Evolutionary conservation across 2,888 invertebrate genomes (phyloP).

Genomic region (Acleris holmiana): DNA sequence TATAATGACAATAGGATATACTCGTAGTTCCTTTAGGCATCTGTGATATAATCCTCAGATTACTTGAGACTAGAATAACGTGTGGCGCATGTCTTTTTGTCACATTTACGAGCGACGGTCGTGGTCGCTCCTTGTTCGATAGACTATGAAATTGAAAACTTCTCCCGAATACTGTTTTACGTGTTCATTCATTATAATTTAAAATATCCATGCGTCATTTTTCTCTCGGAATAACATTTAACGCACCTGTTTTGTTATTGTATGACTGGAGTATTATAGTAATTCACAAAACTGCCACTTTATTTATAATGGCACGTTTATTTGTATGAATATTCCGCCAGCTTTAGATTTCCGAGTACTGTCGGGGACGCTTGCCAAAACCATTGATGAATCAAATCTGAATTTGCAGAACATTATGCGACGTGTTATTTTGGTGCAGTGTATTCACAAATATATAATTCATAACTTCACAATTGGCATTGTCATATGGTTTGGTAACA

Average conservation of each 20-base stretch:
- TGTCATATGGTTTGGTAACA: too few relatives aligned
- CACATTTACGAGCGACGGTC: too few relatives aligned
- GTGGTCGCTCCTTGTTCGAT: too few relatives aligned
- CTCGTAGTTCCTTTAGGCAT: too few relatives aligned
- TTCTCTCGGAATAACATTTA: constrained; percentile 21
- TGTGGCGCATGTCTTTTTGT: too few relatives aligned
- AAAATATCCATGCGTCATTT: constrained; percentile 21
- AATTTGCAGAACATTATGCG: constrained; percentile 14
- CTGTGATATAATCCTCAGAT: too few relatives aligned
- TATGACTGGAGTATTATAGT: constrained; percentile 7
- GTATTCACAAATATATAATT: too few relatives aligned
- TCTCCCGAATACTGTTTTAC: constrained; percentile 2
- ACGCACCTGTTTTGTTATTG: constrained; percentile 10
- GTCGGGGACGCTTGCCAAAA: constrained; percentile 20
- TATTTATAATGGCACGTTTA: constrained; percentile 21
- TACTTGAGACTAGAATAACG: too few relatives aligned
- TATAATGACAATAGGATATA: too few relatives aligned
- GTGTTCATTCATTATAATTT: constrained; percentile 10
- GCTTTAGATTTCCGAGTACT: constrained; percentile 27
- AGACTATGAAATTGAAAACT: neutral
- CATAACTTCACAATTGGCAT: too few relatives aligned
- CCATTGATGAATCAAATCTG: constrained; percentile 30
- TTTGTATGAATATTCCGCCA: constrained; percentile 4
- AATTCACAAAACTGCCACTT: constrained; percentile 5
- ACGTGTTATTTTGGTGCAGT: constrained; percentile 15